A percentile compares a stretch with the other conserved stretches of the same genome.
Evolutionary conservation across 2,888 invertebrate genomes (phyloP).

Genomic region (Zootermopsis nevadensis): DNA sequence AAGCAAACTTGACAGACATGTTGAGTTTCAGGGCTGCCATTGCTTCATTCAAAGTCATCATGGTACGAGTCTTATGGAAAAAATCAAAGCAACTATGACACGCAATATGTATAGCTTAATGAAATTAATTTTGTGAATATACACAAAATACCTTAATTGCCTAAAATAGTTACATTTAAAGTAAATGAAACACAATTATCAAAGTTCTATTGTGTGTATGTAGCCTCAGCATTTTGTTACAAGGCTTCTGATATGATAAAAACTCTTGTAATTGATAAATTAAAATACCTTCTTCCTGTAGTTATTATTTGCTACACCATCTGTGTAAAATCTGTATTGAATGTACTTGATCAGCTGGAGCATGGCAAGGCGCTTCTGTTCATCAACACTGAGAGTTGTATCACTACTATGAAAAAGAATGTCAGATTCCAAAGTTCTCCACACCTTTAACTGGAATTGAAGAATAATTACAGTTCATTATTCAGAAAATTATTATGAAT

Average conservation of each 20-base stretch:
- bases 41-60: conserved; percentile 83
- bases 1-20: conserved; percentile 81
- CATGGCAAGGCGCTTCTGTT: conserved; percentile 78
- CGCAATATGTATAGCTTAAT: not conserved
- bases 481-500: not conserved
- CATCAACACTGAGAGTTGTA: conserved; percentile 73
- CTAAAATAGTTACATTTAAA: conserved; percentile 4
- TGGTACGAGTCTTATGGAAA: conserved; percentile 70
- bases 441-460: conserved; percentile 78
- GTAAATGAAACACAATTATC: conserved; percentile 29
- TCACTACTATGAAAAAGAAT: conserved; percentile 78
- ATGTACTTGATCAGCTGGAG: conserved; percentile 75
- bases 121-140: not conserved
- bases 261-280: too few relatives aligned
- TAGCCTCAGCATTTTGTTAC: too few relatives aligned
- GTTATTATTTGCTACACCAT: conserved; percentile 70
- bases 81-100: conserved; percentile 52
- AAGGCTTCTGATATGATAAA: too few relatives aligned
- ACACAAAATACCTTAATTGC: not conserved
- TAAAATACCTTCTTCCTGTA: conserved; percentile 71
- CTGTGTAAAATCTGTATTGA: conserved; percentile 73
- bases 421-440: conserved; percentile 81
- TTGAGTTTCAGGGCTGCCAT: conserved; percentile 76
- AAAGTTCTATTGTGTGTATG: too few relatives aligned
- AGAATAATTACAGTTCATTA: too few relatives aligned